These are phyloP conservation scores for Hyalella azteca DNA, from an alignment of 2,888 invertebrate genomes.

Conservation along the genomic window DNA sequence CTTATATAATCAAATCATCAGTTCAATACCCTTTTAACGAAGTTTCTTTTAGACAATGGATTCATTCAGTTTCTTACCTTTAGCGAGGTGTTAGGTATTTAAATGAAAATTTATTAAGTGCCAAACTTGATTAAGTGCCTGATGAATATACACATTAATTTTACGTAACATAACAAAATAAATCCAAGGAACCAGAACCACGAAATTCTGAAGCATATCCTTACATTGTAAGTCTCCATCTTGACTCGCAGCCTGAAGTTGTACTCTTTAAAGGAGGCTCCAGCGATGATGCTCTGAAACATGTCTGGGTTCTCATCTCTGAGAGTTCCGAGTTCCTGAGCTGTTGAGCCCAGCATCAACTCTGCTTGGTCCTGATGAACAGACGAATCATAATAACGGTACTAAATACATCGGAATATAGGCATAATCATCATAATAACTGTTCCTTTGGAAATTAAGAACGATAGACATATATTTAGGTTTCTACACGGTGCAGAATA, in stretches of 20 bases:
- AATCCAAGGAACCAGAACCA: not conserved
- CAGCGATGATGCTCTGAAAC: slow-evolving; percentile 74
- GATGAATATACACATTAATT: not conserved
- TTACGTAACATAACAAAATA: not conserved
- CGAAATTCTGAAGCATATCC: not conserved
- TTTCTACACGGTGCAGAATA: too few species aligned
- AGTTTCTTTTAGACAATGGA: not conserved
- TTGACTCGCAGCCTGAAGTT: slow-evolving; percentile 85
- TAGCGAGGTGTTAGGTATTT: not conserved
- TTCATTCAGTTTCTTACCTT: not conserved
- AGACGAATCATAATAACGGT: too few species aligned
- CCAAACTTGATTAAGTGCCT: not conserved
- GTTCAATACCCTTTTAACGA: not conserved
- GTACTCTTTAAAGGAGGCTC: slow-evolving; percentile 79
- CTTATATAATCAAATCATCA: not conserved
- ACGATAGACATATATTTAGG: too few species aligned
- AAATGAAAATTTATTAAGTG: not conserved
- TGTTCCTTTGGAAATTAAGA: too few species aligned
- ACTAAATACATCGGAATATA: too few species aligned
- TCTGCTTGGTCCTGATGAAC: slow-evolving; percentile 77
- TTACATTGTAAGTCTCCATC: slow-evolving; percentile 85
- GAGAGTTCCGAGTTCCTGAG: slow-evolving; percentile 78
- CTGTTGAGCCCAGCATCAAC: slow-evolving; percentile 72
- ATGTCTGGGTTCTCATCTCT: slow-evolving; percentile 69
- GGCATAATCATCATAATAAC: too few species aligned